Base-by-base conservation (phyloP, 2,113 vertebrate genomes). In the Hypomesus transpacificus region DNA sequence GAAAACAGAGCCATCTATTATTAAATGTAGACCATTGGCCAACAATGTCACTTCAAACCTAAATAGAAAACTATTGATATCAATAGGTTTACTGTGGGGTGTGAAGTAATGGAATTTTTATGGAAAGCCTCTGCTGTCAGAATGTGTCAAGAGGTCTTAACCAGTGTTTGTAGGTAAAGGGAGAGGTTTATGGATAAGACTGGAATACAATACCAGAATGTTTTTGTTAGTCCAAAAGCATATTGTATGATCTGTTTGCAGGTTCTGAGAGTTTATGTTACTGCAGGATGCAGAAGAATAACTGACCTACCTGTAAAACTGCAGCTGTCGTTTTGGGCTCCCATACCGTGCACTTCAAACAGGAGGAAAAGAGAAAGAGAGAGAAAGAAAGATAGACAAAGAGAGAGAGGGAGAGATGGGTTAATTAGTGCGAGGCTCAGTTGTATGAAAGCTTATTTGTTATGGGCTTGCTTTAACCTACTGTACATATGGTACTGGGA, bases 271-370 rank as follows among this genome's bases (percentile, higher is more conserved):
- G 31, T 26, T 11, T 9, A 51, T 21, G n/a, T 14, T 22, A 11
- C 3, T 7, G 17, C 13, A 58, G 34, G n/a, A 31, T 31, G 34
- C 21, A 61, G 17, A 2, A 66, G 1, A 64, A 61, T 60, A 63
- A 69, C 76, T 68, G 21, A 22, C 59, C 92, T 94, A 95, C 94
- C 94, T 95, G 93, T 95, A 95, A 84, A 95, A 95, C 90, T 94
- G 94, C 79, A 95, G 92, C 84, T 95, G 94, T 73, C 93, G 92
- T 91, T 94, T 95, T 84, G 94, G 94, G 85, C 94, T 95, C 87
- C 94, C 94, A 84, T 94, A 95, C 70, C 92, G 93, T 73, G 75
- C 80, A 76, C 83, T 85, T 59, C n/a, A 68, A 57, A 16, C 61
- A 60, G 53, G 54, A 66, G 16, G n/a, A 28, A 14, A 28, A 59